Evolutionary conservation across 2,797 vertebrate genomes (phyloP).

Genomic region (Bucorvus abyssinicus): DNA sequence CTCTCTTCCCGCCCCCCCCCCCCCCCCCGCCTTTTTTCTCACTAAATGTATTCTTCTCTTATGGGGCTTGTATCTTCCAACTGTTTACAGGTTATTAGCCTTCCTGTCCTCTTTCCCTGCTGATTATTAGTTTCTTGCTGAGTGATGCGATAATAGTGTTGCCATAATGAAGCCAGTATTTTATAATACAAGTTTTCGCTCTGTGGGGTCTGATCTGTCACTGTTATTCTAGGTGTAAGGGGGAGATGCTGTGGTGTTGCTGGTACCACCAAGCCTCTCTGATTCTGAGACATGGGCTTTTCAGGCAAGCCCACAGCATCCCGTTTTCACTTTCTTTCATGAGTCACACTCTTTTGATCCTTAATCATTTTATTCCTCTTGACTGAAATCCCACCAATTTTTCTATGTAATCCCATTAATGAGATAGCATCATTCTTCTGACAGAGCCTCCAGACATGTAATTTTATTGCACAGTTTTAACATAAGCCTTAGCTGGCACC

Average conservation of each 20-base stretch:
- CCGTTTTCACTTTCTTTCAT: not conserved
- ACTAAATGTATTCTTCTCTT: not conserved
- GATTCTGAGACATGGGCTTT: not conserved
- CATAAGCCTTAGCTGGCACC: slow-evolving; percentile 38
- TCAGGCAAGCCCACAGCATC: not conserved
- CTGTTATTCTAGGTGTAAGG: not conserved
- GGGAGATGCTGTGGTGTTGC: not conserved
- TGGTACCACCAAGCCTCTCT: not conserved
- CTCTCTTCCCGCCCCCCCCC: fast-evolving
- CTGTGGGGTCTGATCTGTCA: not conserved
- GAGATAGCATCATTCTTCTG: slow-evolving; percentile 44
- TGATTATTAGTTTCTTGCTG: not conserved
- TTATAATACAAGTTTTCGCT: not conserved
- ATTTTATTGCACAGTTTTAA: slow-evolving; percentile 45
- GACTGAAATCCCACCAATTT: slow-evolving; percentile 54
- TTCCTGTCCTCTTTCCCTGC: not conserved
- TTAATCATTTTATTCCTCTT: slow-evolving; percentile 45
- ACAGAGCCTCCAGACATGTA: slow-evolving; percentile 33
- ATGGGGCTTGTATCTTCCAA: not conserved
- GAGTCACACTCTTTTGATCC: slow-evolving; percentile 34
- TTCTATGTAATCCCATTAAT: slow-evolving; percentile 53
- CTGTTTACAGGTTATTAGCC: not conserved
- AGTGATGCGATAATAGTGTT: not conserved
- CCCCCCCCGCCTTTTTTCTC: not conserved
- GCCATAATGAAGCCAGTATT: not conserved